These are phyloP conservation scores for Hydraecia micacea DNA, from an alignment of 2,888 invertebrate genomes.

Conservation along the genomic window DNA sequence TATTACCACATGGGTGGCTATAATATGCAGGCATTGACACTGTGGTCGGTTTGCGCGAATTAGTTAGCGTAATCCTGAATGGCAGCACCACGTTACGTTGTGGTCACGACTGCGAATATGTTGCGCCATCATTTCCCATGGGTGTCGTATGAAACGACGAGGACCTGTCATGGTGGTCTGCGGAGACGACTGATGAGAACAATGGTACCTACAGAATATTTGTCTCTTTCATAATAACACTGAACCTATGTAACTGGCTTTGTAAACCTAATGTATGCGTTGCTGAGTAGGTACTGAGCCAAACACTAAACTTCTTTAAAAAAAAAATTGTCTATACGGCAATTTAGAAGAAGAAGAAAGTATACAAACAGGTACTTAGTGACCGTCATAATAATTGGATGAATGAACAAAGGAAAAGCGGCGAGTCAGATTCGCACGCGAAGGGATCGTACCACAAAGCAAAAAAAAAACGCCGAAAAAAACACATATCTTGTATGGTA, in stretches of 20 bases:
- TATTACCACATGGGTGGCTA: conserved; percentile 11
- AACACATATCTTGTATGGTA: no score
- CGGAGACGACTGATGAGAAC: background rate
- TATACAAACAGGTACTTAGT: background rate
- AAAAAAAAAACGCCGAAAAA: no score
- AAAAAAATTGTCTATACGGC: no score
- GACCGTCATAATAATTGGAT: background rate
- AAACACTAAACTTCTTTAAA: no score
- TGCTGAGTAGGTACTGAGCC: background rate
- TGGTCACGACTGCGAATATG: conserved; percentile 55
- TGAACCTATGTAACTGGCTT: background rate
- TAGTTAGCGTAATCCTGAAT: conserved; percentile 42
- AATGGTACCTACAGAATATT: background rate
- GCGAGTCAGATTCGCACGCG: no score
- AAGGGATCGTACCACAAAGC: no score
- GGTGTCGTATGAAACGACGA: conserved; percentile 43
- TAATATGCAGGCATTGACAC: conserved; percentile 22
- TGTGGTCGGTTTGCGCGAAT: conserved; percentile 37
- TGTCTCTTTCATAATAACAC: background rate
- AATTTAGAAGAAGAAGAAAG: no score
- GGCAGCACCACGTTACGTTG: conserved; percentile 16
- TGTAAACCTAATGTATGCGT: background rate
- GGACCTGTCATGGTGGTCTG: conserved; percentile 29
- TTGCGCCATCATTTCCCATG: conserved; percentile 56
- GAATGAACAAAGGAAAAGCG: background rate